Conservation (phyloP, 1,140 invertebrate genomes). For the Thereuonema tuberculata region DNA sequence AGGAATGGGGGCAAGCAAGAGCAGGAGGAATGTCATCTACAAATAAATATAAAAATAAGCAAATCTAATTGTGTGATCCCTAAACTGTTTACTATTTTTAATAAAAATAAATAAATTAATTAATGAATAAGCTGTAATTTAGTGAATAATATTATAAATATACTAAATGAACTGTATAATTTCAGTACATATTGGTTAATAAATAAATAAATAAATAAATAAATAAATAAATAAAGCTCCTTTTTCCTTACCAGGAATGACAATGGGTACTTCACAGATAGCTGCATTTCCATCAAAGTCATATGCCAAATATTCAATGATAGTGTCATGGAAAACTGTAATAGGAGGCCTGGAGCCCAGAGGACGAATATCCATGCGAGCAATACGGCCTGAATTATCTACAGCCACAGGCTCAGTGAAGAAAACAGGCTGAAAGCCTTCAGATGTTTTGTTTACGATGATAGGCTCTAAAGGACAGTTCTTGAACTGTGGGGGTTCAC, state of each 20-base stretch:
- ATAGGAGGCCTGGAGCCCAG: constrained; percentile 78
- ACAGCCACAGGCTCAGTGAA: constrained; percentile 82
- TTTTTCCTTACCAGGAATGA: constrained; percentile 63
- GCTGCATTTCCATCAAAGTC: constrained; percentile 95
- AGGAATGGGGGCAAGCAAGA: constrained; percentile 86
- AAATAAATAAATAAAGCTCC: too few relatives aligned
- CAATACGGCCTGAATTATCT: constrained; percentile 89
- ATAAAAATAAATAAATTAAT: too few relatives aligned
- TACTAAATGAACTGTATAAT: too few relatives aligned
- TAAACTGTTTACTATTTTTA: too few relatives aligned
- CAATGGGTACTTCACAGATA: constrained; percentile 91
- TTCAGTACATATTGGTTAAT: too few relatives aligned
- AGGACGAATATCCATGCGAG: constrained; percentile 77
- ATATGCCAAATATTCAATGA: constrained; percentile 88
- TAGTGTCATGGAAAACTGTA: constrained; percentile 75
- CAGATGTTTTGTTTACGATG: constrained; percentile 68
- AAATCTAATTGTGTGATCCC: too few relatives aligned
- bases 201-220: too few relatives aligned
- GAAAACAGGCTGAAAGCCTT: constrained; percentile 73
- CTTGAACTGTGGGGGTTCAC: constrained; percentile 89
- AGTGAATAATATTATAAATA: too few relatives aligned
- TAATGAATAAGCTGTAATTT: too few relatives aligned
- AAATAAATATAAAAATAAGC: constrained; percentile 15
- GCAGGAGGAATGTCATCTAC: constrained; percentile 82
- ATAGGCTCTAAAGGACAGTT: constrained; percentile 89